Conservation (phyloP, 2,113 vertebrate genomes). For the Chloroceryle aenea region DNA sequence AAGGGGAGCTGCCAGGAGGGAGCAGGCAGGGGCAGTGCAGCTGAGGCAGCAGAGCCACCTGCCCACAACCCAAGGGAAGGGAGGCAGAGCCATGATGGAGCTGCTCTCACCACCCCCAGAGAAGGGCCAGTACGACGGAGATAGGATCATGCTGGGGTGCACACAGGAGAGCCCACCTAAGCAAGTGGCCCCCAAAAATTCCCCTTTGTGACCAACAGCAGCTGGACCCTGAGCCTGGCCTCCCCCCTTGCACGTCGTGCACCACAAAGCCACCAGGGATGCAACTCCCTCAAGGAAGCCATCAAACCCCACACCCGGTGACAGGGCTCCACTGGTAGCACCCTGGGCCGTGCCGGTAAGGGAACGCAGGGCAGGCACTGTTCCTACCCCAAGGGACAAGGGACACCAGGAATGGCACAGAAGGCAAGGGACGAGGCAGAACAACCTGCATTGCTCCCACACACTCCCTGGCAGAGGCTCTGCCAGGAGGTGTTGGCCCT, state of each 20-base stretch:
- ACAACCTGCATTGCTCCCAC: neutral
- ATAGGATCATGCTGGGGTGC: rapidly evolving
- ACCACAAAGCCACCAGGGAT: rapidly evolving
- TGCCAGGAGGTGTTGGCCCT: neutral
- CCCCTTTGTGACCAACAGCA: neutral
- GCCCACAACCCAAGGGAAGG: neutral
- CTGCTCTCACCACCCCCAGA: rapidly evolving
- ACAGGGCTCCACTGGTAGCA: neutral
- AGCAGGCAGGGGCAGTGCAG: neutral
- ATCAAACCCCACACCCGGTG: rapidly evolving
- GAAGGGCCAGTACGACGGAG: neutral
- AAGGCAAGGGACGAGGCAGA: neutral
- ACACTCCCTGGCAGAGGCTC: neutral
- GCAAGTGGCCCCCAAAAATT: neutral
- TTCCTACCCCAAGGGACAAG: neutral
- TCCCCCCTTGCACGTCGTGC: rapidly evolving
- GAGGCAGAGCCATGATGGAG: rapidly evolving
- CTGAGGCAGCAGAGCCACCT: neutral
- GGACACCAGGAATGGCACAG: neutral
- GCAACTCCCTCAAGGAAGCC: neutral
- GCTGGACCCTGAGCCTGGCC: neutral
- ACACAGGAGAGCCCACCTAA: neutral
- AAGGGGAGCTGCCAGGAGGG: neutral
- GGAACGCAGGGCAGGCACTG: neutral
- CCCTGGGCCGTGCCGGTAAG: rapidly evolving